Evolutionary conservation across 2,113 vertebrate genomes (phyloP).

Genomic region (Edolisoma coerulescens): DNA sequence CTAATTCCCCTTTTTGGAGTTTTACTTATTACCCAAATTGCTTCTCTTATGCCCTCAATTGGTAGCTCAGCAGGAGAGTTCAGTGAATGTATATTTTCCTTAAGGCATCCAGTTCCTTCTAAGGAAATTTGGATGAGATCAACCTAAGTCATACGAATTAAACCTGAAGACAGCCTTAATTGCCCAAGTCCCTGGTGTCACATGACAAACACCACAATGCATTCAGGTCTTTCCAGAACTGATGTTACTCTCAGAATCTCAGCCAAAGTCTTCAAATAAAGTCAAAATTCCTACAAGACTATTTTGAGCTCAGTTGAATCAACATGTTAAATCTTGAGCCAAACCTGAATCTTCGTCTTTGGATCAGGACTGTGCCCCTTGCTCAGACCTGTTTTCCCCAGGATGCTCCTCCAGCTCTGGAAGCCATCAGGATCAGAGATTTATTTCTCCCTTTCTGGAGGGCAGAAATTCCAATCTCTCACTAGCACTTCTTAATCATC

Average conservation of each 20-base stretch:
- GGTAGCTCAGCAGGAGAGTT: not conserved
- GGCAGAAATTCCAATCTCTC: not conserved
- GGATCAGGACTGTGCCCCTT: not conserved
- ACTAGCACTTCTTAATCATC: not conserved
- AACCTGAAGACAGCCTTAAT: not conserved
- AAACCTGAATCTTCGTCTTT: not conserved
- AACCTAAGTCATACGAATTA: not conserved
- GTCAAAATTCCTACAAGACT: not conserved
- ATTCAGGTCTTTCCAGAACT: not conserved
- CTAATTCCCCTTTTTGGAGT: not conserved
- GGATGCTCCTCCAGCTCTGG: not conserved
- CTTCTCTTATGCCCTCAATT: not conserved
- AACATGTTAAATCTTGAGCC: not conserved
- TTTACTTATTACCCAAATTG: not conserved
- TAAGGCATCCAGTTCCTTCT: not conserved
- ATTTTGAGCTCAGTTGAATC: not conserved
- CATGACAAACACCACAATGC: not conserved
- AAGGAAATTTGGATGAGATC: not conserved
- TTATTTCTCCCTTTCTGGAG: not conserved
- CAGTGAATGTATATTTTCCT: not conserved
- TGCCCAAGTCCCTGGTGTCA: not conserved
- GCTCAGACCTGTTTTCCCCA: not conserved
- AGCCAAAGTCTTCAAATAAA: not conserved
- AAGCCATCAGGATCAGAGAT: not conserved
- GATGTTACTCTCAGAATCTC: not conserved